A percentile compares a stretch with the other conserved stretches of the same genome.
phyloP scores from a whole-genome alignment of 2,113 vertebrate genomes.

The Porphyrio hochstetteri region DNA sequence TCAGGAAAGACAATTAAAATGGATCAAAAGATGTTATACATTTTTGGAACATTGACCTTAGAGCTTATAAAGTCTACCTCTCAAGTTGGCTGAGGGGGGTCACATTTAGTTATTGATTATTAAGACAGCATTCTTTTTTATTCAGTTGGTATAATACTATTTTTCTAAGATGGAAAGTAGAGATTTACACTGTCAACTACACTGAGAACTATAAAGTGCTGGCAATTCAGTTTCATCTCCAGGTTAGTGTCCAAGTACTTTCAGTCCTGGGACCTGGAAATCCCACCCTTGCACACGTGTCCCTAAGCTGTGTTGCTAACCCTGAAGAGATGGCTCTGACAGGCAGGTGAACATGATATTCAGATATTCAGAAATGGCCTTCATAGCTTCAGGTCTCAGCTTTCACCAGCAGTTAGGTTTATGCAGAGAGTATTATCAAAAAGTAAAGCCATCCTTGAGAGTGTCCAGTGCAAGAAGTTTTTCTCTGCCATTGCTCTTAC shows the following conservation, averaged over 20 bases:
- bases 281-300: background rate
- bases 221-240: background rate
- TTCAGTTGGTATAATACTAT: too few species aligned
- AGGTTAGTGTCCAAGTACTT: background rate
- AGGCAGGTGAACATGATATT: background rate
- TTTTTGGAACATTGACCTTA: background rate
- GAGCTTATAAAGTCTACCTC: background rate
- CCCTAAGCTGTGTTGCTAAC: background rate
- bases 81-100: background rate
- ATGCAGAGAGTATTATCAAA: background rate
- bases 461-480: background rate
- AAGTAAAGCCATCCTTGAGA: background rate
- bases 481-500: background rate
- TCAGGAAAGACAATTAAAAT: background rate
- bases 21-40: background rate
- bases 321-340: background rate
- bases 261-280: background rate
- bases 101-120: background rate
- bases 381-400: background rate
- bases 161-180: background rate
- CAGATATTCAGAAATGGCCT: background rate
- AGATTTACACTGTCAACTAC: background rate
- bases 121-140: background rate
- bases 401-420: background rate
- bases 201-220: background rate